Evolutionary conservation across 2,888 invertebrate genomes (phyloP), one percentile per base, ranked within the genome.

Genomic region (Drosophila buzzatii): DNA sequence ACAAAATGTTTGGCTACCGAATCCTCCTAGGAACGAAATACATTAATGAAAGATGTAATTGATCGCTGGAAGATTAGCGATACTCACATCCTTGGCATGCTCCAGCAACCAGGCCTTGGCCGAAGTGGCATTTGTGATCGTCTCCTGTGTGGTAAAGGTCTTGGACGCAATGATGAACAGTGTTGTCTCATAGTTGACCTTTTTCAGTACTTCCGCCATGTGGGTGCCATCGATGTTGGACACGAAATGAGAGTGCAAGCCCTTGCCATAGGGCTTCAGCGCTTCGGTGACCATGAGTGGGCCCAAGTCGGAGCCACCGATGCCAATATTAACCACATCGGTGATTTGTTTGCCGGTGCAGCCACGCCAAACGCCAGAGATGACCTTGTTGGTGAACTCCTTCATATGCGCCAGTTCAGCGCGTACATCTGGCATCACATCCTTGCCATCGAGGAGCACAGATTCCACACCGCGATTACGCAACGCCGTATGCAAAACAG

Each of bases 201-300:
- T 96, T 92, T 98, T 98, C 71, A 99, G 94, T 5, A 97, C 97
- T 93, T 99, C 98, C 0, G 98, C 98, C 89, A 99, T 94, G 93
- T 99, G 99, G 5, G 99, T 99, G 53, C 99, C 99, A 94, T 99
- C 99, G 90, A 99, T 98, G 93, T 99, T 99, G 3, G 99, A 99
- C 0, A 99, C 99, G 93, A 99, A 99, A 93, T 99, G 99, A 10
- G 95, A 94, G 74, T 96, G 96, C 5, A 99, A 96, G 1, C 98
- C 98, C 86, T 96, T 95, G 82, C 96, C 96, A 91, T 96, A 99
- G 16, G 98, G 97, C 90, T 98, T 98, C 61, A 99, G 94, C 0
- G 99, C 99, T 94, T 99, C 99, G 0, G 99, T 99, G 49, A 99
- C 99, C 99, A 99, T 99, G 53, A 99, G 94, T 0, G 99, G 99